Conservation (phyloP, 2,888 invertebrate species). For the Malacosoma neustria region DNA sequence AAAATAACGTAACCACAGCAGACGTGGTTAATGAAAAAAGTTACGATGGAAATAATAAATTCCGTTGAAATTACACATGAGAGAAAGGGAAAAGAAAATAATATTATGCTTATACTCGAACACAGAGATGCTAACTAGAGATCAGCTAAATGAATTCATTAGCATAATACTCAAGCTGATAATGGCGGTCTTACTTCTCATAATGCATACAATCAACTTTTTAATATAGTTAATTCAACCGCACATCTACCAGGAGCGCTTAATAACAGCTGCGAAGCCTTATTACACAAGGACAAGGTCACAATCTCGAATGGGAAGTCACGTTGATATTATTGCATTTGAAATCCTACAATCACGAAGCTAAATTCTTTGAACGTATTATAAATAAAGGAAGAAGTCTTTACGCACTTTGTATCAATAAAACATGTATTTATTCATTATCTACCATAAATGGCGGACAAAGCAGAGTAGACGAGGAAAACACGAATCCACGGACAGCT, state of each 20-base stretch:
- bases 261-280: background rate
- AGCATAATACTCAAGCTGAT: background rate
- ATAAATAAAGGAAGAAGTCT: too few species aligned
- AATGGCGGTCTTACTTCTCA: background rate
- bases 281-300: background rate
- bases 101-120: constrained; percentile 1
- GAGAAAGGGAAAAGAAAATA: constrained; percentile 6
- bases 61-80: constrained; percentile 2
- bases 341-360: background rate
- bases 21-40: background rate
- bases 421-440: too few species aligned
- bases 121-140: constrained; percentile 4
- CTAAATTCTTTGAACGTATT: too few species aligned
- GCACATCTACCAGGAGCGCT: background rate
- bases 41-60: background rate
- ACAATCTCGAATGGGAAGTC: background rate
- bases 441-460: too few species aligned
- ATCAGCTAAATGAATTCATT: constrained; percentile 4
- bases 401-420: too few species aligned
- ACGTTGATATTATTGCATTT: background rate
- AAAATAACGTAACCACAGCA: background rate
- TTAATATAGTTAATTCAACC: too few species aligned
- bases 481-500: too few species aligned
- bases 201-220: too few species aligned
- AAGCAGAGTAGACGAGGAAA: too few species aligned